Evolutionary conservation across 2,888 invertebrate genomes (phyloP).

Genomic region (Tetramorium bicarinatum): DNA sequence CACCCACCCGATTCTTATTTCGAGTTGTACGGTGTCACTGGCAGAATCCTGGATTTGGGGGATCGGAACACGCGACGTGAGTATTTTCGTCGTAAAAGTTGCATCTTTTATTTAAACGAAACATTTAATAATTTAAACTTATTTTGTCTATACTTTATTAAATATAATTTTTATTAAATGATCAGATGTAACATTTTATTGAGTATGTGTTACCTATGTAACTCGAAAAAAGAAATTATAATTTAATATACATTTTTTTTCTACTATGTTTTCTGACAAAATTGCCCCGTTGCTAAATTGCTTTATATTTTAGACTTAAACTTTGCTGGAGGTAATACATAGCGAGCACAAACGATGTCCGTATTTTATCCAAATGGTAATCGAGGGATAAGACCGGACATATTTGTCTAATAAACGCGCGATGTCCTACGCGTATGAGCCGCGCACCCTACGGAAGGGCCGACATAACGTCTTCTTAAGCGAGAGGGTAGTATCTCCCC

Average conservation of each 20-base stretch:
- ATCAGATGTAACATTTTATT: neutral
- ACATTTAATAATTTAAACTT: neutral
- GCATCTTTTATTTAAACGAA: neutral
- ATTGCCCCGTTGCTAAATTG: neutral
- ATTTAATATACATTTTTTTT: neutral
- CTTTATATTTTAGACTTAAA: neutral
- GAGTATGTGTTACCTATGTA: neutral
- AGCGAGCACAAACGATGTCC: neutral
- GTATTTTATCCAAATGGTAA: slow-evolving; percentile 59
- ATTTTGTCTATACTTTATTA: neutral
- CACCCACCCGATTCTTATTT: slow-evolving; percentile 41
- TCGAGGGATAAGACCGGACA: slow-evolving; percentile 72
- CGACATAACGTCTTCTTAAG: slow-evolving; percentile 67
- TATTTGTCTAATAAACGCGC: slow-evolving; percentile 82
- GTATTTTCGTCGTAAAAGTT: slow-evolving; percentile 3
- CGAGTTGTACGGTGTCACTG: neutral
- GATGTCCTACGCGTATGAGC: slow-evolving; percentile 64
- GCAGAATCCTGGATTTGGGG: slow-evolving; percentile 23
- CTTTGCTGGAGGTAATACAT: neutral
- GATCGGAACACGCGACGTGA: slow-evolving; percentile 37
- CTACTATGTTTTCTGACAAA: neutral
- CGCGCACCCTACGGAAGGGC: slow-evolving; percentile 41
- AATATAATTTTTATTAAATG: neutral
- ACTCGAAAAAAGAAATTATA: neutral
- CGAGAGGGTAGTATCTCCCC: slow-evolving; percentile 64